A percentile compares a stretch with the other conserved stretches of the same genome.
Conservation (phyloP, 2,888 invertebrate genomes). For the Cremastinae sp. region DNA sequence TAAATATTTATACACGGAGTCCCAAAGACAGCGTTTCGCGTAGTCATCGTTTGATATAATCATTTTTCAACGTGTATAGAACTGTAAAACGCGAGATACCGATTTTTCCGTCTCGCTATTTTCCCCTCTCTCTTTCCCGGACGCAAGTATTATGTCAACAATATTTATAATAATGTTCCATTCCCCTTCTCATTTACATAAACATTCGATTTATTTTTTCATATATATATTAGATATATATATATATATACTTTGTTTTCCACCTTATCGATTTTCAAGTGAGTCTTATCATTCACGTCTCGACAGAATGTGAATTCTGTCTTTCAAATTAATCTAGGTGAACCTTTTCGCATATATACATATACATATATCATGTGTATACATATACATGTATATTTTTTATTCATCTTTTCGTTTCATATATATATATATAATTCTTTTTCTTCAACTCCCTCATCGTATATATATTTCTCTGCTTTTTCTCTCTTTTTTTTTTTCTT, state of each 20-base stretch:
- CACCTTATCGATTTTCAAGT: conserved; percentile 31
- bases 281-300: conserved; percentile 67
- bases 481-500: conserved; percentile 63
- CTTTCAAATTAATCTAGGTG: conserved; percentile 72
- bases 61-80: conserved; percentile 45
- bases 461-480: conserved; percentile 50
- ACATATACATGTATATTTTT: conserved; percentile 32
- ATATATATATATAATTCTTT: conserved; percentile 64
- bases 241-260: no score
- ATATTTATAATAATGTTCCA: conserved; percentile 78
- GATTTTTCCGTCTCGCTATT: not conserved
- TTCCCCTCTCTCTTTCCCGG: conserved; percentile 67
- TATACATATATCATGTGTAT: conserved; percentile 9
- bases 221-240: conserved; percentile 14
- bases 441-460: conserved; percentile 64
- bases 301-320: conserved; percentile 69
- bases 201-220: conserved; percentile 54
- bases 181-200: conserved; percentile 65
- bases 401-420: conserved; percentile 57
- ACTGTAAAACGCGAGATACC: conserved; percentile 43
- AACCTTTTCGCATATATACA: conserved; percentile 58
- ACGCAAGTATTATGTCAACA: conserved; percentile 76
- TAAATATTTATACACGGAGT: conserved; percentile 63
- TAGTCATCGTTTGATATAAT: conserved; percentile 60
- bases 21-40: conserved; percentile 66